These are phyloP conservation scores for Drosophila novamexicana DNA, from an alignment of 1,140 invertebrate genomes.

Conservation along the genomic window DNA sequence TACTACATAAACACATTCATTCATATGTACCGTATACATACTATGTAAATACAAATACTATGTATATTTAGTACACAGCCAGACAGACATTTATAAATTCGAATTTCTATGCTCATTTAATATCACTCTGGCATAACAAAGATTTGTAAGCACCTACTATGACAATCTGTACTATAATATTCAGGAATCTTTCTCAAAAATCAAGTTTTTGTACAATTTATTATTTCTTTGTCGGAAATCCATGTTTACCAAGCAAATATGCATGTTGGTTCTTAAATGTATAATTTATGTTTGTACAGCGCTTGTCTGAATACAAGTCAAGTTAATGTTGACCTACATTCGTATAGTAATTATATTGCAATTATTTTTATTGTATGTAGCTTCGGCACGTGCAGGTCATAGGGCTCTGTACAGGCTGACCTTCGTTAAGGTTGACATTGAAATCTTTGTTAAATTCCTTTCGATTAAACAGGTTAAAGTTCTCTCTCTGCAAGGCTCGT, in stretches of 20 bases:
- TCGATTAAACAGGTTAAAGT: conserved; percentile 26
- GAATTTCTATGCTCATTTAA: conserved; percentile 31
- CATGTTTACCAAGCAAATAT: conserved; percentile 21
- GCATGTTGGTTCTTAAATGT: conserved; percentile 18
- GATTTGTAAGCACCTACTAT: background rate
- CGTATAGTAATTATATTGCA: conserved; percentile 45
- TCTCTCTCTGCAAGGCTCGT: background rate
- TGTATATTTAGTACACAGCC: background rate
- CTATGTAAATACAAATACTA: conserved; percentile 13
- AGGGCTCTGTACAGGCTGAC: conserved; percentile 27
- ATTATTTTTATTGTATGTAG: conserved; percentile 37
- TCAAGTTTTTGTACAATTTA: background rate
- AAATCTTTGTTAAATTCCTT: conserved; percentile 31
- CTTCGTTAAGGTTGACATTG: conserved; percentile 49
- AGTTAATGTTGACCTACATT: conserved; percentile 48
- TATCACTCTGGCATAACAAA: conserved; percentile 10
- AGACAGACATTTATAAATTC: conserved; percentile 12
- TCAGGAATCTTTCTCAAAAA: background rate
- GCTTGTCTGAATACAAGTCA: conserved; percentile 15
- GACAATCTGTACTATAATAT: background rate
- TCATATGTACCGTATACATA: conserved; percentile 1
- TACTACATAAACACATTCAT: conserved; percentile 37
- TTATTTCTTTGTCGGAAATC: background rate
- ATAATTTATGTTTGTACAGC: conserved; percentile 18
- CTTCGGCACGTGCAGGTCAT: conserved; percentile 23